Conservation (phyloP, 1,140 invertebrate species). For the Palaemon carinicauda region DNA sequence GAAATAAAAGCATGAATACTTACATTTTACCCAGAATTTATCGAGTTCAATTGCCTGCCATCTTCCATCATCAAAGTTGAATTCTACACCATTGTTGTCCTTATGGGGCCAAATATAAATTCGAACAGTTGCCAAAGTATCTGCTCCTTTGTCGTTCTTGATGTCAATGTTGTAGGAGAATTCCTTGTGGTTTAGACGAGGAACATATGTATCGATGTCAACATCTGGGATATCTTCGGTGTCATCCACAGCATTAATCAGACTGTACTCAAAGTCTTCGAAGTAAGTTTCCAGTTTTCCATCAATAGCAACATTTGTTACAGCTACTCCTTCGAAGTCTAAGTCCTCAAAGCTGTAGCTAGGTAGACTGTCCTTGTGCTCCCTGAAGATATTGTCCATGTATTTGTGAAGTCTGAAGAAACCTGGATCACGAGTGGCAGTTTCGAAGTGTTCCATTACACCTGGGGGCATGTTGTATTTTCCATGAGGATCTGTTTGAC, state of each 20-base stretch:
- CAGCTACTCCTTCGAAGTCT: background rate
- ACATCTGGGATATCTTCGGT: background rate
- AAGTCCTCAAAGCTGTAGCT: slow-evolving; percentile 20
- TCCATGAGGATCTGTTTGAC: background rate
- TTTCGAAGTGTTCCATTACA: background rate
- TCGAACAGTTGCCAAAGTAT: slow-evolving; percentile 7
- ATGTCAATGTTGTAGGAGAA: background rate
- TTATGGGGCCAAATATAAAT: slow-evolving; percentile 5
- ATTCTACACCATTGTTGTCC: slow-evolving; percentile 16
- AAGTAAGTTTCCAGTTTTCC: slow-evolving; percentile 22
- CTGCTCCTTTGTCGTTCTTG: background rate
- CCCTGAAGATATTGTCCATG: slow-evolving; percentile 9
- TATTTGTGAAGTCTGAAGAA: background rate
- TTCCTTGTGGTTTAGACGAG: slow-evolving; percentile 18
- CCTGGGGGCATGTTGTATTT: background rate
- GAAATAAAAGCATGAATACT: too few relatives aligned
- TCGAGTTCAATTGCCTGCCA: slow-evolving; percentile 30
- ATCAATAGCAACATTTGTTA: background rate
- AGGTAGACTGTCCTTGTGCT: slow-evolving; percentile 11
- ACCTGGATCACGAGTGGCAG: background rate
- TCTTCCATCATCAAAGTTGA: background rate
- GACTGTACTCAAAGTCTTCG: background rate
- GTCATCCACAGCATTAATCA: slow-evolving; percentile 32
- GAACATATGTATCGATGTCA: too few relatives aligned
- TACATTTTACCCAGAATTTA: slow-evolving; percentile 28